phyloP scores from a whole-genome alignment of 2,113 vertebrate genomes.

The Oncorhynchus gorbuscha region DNA sequence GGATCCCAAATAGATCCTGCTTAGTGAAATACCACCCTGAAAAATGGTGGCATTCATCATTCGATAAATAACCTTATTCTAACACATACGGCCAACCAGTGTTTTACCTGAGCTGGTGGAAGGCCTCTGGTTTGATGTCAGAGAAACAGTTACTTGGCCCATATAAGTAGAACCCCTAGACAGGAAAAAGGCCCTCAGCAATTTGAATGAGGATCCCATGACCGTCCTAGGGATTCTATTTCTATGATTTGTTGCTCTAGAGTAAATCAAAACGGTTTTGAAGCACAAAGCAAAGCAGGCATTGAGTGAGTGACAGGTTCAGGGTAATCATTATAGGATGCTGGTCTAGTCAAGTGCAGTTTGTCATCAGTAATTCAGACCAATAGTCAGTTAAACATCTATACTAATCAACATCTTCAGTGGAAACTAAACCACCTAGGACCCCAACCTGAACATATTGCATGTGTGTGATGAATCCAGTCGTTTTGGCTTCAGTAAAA shows the following conservation, averaged over 20 bases:
- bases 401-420: slow-evolving; percentile 21
- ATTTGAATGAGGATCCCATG: too few species aligned
- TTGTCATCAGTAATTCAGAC: neutral
- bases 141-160: neutral
- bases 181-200: too few species aligned
- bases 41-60: too few species aligned
- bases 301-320: neutral
- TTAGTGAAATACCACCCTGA: too few species aligned
- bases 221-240: too few species aligned
- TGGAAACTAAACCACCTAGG: slow-evolving; percentile 4
- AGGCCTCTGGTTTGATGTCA: neutral
- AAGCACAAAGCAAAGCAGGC: slow-evolving; percentile 1
- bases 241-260: neutral
- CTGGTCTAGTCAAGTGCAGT: slow-evolving; percentile 5
- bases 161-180: too few species aligned
- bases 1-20: too few species aligned
- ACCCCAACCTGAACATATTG: slow-evolving; percentile 5
- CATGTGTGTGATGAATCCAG: neutral
- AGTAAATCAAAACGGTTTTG: neutral
- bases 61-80: too few species aligned
- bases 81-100: neutral
- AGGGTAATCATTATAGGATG: neutral
- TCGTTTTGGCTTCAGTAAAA: slow-evolving; percentile 15
- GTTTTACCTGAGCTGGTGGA: neutral
- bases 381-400: too few species aligned